Evolutionary conservation across 2,797 vertebrate genomes (phyloP).

Genomic region (Parotocinclus haroldoi): DNA sequence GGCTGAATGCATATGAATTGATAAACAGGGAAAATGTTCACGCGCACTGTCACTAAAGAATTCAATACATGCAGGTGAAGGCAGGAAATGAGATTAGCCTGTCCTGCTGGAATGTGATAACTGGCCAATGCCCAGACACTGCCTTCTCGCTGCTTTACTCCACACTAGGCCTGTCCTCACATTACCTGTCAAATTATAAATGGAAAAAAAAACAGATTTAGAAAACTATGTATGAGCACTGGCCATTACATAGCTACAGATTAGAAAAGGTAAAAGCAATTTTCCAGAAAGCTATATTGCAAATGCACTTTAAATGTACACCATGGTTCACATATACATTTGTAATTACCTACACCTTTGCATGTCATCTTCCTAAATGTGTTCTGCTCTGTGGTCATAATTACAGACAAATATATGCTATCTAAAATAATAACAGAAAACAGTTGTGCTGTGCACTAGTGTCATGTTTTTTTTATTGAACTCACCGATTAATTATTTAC

Average conservation of each 20-base stretch:
- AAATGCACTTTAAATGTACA: not conserved
- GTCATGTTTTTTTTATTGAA: no score
- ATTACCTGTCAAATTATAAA: constrained; percentile 57
- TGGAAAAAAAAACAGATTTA: constrained; percentile 31
- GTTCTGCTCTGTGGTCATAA: no score
- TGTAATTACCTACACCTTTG: no score
- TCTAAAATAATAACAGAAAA: no score
- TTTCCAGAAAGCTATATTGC: not conserved
- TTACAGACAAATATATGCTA: no score
- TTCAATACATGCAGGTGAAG: constrained; percentile 74
- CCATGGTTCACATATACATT: no score
- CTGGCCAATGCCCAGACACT: constrained; percentile 69
- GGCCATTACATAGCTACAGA: constrained; percentile 2
- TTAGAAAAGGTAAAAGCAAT: no score
- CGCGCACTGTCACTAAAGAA: constrained; percentile 69
- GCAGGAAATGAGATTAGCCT: constrained; percentile 74
- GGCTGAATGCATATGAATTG: constrained; percentile 53
- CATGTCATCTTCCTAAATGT: no score
- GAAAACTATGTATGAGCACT: not conserved
- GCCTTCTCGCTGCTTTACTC: constrained; percentile 46
- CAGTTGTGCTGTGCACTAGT: no score
- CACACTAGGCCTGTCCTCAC: constrained; percentile 21
- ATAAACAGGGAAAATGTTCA: constrained; percentile 68
- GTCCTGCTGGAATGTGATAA: constrained; percentile 76
- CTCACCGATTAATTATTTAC: no score